Evolutionary conservation across 64 coral and sea anemone species (phyloP), one percentile per base, ranked within the genome.

Genomic region (Pocillopora damicornis): DNA sequence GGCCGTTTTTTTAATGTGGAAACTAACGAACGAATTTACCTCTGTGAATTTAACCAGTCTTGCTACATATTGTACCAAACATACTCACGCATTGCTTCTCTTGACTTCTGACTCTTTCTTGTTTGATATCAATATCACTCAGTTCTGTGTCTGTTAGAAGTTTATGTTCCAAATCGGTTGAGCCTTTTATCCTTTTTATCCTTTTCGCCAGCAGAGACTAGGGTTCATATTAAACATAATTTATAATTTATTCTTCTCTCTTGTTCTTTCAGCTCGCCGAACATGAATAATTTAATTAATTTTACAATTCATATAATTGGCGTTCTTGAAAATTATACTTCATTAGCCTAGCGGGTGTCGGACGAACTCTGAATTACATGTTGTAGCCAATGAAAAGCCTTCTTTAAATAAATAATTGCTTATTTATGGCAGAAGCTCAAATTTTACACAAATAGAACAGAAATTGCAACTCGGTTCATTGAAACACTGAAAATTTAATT

Each of bases 401-500:
- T 10, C 14, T 22, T 66, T 63, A 35, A 60, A 11, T 30, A 14
- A 81, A 81, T 26, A 35, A 18, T 80, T 81, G 79, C 63, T 81
- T 62, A 64, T 81, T 81, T 5, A 62, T 59, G 9, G 4, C 2
- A 60, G 22, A 18, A 58, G 57, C 57, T 51, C 20, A 64, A 15
- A 36, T 81, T 81, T 26, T 63, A 17, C 25, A 15, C 60, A 16
- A 60, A 81, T 26, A 81, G 26, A 81, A 37, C 60, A 63, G 60
- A 81, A 63, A 63, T 36, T 63, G 15, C 14, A 25, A 79, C 51
- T 51, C 14, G 17, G 5, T 17, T 81, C 36, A 81, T 81, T 81
- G 59, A 25, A 15, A 81, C 15, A 9, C 59, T 26, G 30, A 22
- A 81, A 81, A 81, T 81, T 81, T 81, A 81, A 63, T 63, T 81